Percentiles rank a stretch among this genome's conserved stretches.
Conservation (phyloP, 2,797 vertebrate genomes). For the Steatocranus sp. region DNA sequence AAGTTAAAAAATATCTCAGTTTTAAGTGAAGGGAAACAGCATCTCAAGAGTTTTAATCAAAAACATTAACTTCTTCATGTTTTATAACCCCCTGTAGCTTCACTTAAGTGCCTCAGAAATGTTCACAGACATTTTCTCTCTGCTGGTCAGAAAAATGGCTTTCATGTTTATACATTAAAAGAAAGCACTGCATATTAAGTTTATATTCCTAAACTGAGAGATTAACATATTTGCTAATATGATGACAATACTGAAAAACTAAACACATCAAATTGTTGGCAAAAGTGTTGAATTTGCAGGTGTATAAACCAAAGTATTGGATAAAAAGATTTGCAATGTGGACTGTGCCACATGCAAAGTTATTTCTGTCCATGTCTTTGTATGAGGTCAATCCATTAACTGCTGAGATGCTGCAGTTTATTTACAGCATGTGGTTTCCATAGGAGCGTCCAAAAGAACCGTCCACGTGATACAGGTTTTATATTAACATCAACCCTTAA, state of each 20-base stretch:
- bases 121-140: background rate
- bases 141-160: background rate
- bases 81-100: background rate
- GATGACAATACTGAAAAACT: background rate
- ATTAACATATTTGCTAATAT: background rate
- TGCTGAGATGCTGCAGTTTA: background rate
- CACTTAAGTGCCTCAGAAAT: background rate
- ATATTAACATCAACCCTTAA: background rate
- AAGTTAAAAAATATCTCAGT: constrained; percentile 11
- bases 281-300: background rate
- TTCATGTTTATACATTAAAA: background rate
- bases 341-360: background rate
- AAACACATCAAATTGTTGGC: background rate
- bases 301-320: background rate
- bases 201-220: background rate
- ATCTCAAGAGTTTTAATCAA: background rate
- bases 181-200: background rate
- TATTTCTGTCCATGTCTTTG: background rate
- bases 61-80: background rate
- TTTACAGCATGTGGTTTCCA: background rate
- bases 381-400: background rate
- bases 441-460: background rate
- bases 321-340: background rate
- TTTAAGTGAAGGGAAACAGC: background rate
- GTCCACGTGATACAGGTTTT: background rate